Evolutionary conservation across 2,113 vertebrate genomes (phyloP), one percentile per base, ranked within the genome.

Genomic region (Chamaea fasciata): DNA sequence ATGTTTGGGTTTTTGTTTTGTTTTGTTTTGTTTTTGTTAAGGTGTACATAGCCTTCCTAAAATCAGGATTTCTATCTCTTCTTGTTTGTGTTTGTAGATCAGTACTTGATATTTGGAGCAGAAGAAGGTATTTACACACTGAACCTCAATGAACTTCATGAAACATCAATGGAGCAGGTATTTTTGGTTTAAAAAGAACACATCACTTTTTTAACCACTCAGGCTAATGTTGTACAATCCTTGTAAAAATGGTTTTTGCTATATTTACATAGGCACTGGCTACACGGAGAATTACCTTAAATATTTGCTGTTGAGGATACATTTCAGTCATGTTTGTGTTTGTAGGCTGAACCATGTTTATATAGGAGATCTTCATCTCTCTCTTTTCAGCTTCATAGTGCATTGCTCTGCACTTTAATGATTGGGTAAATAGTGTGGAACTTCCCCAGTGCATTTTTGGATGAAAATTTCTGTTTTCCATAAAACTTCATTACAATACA

Each of bases 111-210:
- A 98, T 99, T 99, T 96, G 99, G 99, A 94, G 99, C 99, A 4
- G 99, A 99, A 95, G 99, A 99, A 97, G 99, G 99, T 56, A 99
- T 99, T 97, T 99, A 99, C 95, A 99, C 99, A 5, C 96, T 99
- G 91, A 99, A 99, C 95, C 98, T 99, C 71, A 99, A 99, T 88
- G 99, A 99, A 95, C 98, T 99, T 88, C 99, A 99, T 52, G 99
- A 99, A 98, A 99, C 99, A 18, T 99, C 99, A 42, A 99, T 99
- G 99, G 99, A 99, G 94, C 99, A 99, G 99, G 99, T 99, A 44
- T 77, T 89, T 83, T 56, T 94, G 16, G 8, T 89, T 69, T 8
- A 31, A 35, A 60, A 65, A 52, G 13, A 49, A 21, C 3, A 5
- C 2, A 7, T 39, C 41, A 17, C 26, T 35, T 76, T 49, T 67